Evolutionary conservation across 2,888 invertebrate species (phyloP).

Genomic region (Linyphia triangularis): DNA sequence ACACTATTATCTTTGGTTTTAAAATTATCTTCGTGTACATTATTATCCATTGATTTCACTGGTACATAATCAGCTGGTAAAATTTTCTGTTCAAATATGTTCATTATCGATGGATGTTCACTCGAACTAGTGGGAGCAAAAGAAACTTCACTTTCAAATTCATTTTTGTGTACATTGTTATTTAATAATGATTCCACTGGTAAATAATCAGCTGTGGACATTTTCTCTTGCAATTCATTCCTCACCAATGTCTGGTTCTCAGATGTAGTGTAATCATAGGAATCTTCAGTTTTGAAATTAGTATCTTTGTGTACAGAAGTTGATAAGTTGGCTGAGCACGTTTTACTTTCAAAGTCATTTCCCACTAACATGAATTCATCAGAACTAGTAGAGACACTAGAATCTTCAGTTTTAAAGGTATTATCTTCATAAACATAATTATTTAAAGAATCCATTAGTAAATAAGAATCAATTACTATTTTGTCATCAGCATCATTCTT

Average conservation of each 20-base stretch:
- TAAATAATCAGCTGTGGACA: neutral
- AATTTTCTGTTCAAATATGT: too few relatives aligned
- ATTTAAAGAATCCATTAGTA: neutral
- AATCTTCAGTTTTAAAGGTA: neutral
- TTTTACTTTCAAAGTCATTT: too few relatives aligned
- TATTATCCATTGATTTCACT: too few relatives aligned
- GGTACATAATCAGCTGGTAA: too few relatives aligned
- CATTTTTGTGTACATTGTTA: neutral
- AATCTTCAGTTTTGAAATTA: neutral
- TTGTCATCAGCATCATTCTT: neutral
- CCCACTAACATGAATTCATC: neutral
- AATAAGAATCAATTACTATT: neutral
- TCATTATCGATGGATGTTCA: too few relatives aligned
- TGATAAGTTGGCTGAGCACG: too few relatives aligned
- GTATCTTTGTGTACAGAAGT: neutral
- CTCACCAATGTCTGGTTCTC: neutral
- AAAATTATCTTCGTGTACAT: too few relatives aligned
- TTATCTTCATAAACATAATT: neutral
- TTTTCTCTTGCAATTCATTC: neutral
- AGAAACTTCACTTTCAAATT: too few relatives aligned
- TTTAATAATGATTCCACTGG: neutral
- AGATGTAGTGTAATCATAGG: neutral
- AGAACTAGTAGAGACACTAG: neutral
- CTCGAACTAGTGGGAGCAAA: too few relatives aligned
- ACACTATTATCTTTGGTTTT: too few relatives aligned